These are phyloP conservation scores for Teleogryllus occipitalis DNA, from an alignment of 1,140 invertebrate genomes.

Conservation along the genomic window DNA sequence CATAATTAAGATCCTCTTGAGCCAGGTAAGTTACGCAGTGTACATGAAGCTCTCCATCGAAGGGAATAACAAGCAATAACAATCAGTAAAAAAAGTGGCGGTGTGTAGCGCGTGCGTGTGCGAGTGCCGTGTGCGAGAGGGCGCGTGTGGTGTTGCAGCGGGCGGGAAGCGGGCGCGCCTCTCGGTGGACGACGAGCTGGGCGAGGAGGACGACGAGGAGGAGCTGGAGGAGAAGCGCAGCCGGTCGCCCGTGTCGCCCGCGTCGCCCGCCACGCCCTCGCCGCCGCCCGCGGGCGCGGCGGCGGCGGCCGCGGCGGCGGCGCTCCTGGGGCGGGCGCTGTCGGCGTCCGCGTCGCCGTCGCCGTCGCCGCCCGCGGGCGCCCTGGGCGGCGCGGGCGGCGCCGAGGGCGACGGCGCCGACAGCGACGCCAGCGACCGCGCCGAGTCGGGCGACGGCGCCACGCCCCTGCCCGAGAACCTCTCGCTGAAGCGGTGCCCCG, in stretches of 20 bases:
- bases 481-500: constrained; percentile 26
- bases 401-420: constrained; percentile 22
- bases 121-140: neutral
- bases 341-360: constrained; percentile 35
- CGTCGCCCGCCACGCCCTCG: constrained; percentile 35
- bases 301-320: constrained; percentile 28
- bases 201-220: constrained; percentile 43
- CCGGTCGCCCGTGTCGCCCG: constrained; percentile 37
- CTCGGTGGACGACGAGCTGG: constrained; percentile 37
- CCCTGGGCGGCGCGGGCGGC: constrained; percentile 18
- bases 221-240: constrained; percentile 33
- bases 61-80: too few species aligned
- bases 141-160: constrained; percentile 27
- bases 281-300: constrained; percentile 21
- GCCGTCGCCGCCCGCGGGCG: constrained; percentile 19
- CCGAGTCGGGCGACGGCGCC: too few species aligned
- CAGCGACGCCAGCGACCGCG: constrained; percentile 26
- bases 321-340: constrained; percentile 36
- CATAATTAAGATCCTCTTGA: too few species aligned
- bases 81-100: neutral
- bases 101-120: neutral
- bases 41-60: too few species aligned
- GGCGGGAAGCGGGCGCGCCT: constrained; percentile 49
- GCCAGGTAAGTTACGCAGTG: too few species aligned
- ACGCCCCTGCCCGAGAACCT: constrained; percentile 32